phyloP scores from a whole-genome alignment of 2,797 vertebrate species.

The Coreius guichenoti region DNA sequence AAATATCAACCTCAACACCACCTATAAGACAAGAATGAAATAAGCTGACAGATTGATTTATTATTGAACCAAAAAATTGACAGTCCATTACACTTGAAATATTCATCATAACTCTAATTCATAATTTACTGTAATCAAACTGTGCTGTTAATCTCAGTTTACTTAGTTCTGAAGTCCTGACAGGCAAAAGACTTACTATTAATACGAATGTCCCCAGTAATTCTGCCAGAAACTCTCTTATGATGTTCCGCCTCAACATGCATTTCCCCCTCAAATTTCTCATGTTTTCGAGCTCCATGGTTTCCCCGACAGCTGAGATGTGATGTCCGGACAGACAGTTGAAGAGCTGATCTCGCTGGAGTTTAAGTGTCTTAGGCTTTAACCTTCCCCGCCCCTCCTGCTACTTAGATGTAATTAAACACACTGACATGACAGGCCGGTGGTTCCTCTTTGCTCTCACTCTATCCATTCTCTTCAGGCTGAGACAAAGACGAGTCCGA shows the following conservation, averaged over 20 bases:
- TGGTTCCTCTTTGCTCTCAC: slow-evolving; percentile 40
- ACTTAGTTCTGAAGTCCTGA: background rate
- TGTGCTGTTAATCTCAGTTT: background rate
- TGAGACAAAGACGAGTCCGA: background rate
- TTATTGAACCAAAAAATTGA: background rate
- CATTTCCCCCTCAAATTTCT: slow-evolving; percentile 83
- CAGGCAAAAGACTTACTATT: slow-evolving; percentile 81
- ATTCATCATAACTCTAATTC: background rate
- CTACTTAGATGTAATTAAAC: slow-evolving; percentile 49
- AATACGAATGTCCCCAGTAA: slow-evolving; percentile 92
- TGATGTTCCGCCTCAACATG: slow-evolving; percentile 83
- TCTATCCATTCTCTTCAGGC: background rate
- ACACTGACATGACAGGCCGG: slow-evolving; percentile 57
- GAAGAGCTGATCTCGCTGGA: slow-evolving; percentile 56
- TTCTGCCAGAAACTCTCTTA: slow-evolving; percentile 92
- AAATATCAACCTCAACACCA: background rate
- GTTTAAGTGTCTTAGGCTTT: slow-evolving; percentile 55
- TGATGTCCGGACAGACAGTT: slow-evolving; percentile 69
- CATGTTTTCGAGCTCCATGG: slow-evolving; percentile 74
- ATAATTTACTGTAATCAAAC: background rate
- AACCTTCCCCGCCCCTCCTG: slow-evolving; percentile 72
- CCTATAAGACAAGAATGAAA: background rate
- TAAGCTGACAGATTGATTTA: too few relatives aligned
- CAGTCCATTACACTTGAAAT: background rate
- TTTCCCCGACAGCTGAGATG: slow-evolving; percentile 62